These are phyloP conservation scores for Gavia stellata DNA, from an alignment of 2,113 vertebrate genomes.

Conservation along the genomic window DNA sequence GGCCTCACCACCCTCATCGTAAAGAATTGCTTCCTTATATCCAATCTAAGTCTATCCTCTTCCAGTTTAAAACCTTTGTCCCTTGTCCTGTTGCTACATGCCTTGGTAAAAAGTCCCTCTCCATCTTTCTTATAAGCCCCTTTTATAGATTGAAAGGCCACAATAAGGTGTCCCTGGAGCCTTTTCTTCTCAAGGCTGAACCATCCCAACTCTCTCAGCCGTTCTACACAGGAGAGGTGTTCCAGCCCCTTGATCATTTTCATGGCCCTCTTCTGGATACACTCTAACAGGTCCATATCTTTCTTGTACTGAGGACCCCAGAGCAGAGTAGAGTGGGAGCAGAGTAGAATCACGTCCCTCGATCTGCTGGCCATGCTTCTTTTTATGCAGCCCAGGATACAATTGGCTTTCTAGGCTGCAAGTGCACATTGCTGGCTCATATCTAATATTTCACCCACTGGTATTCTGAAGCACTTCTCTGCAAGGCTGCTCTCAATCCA, in stretches of 20 bases:
- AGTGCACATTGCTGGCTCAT: neutral
- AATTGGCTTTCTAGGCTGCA: neutral
- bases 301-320: neutral
- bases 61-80: neutral
- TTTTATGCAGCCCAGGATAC: neutral
- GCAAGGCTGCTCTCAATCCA: neutral
- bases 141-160: neutral
- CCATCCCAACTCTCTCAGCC: neutral
- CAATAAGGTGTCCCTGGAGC: neutral
- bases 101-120: neutral
- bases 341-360: neutral
- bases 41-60: neutral
- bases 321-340: neutral
- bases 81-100: neutral
- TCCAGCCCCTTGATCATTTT: neutral
- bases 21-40: neutral
- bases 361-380: neutral
- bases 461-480: neutral
- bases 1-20: neutral
- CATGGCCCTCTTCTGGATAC: neutral
- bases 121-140: neutral
- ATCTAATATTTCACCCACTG: neutral
- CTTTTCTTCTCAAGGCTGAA: neutral
- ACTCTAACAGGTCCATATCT: neutral
- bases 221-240: neutral